Conservation (phyloP, 2,113 vertebrate genomes). For the Sapajus apella region DNA sequence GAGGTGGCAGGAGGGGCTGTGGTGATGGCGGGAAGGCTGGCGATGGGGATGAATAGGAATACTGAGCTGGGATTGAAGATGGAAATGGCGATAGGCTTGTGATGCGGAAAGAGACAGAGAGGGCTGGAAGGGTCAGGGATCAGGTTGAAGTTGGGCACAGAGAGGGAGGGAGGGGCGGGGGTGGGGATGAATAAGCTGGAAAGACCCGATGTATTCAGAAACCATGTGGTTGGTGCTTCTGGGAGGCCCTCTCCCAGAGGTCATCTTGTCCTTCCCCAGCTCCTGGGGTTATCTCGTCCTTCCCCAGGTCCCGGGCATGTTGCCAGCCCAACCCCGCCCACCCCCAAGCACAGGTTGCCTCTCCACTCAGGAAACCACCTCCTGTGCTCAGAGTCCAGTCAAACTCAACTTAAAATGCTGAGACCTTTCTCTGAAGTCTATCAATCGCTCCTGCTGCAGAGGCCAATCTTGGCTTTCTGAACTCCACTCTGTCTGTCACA, state of each 20-base stretch:
- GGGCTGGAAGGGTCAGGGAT: background rate
- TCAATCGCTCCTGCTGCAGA: background rate
- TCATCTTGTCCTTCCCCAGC: slow-evolving; percentile 13
- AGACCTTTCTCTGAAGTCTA: background rate
- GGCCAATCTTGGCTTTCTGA: background rate
- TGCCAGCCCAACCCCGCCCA: background rate
- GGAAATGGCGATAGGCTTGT: background rate
- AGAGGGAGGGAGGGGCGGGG: background rate
- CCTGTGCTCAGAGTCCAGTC: background rate
- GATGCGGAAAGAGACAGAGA: background rate
- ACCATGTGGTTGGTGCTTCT: background rate
- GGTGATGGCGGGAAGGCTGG: background rate
- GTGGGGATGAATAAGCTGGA: background rate
- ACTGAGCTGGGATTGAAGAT: background rate
- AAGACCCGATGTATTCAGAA: slow-evolving; percentile 9
- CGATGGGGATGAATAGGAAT: background rate
- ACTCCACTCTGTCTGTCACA: background rate
- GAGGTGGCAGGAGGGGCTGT: background rate
- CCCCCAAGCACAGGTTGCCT: slow-evolving; percentile 21
- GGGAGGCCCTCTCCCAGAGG: slow-evolving; percentile 15
- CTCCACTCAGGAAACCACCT: slow-evolving; percentile 62
- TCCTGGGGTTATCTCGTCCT: slow-evolving; percentile 40
- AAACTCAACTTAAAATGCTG: background rate
- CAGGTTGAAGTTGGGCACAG: background rate
- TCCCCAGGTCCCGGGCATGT: slow-evolving; percentile 22